Evolutionary conservation across 64 coral and sea anemone genomes (phyloP).

Genomic region (Pocillopora damicornis): DNA sequence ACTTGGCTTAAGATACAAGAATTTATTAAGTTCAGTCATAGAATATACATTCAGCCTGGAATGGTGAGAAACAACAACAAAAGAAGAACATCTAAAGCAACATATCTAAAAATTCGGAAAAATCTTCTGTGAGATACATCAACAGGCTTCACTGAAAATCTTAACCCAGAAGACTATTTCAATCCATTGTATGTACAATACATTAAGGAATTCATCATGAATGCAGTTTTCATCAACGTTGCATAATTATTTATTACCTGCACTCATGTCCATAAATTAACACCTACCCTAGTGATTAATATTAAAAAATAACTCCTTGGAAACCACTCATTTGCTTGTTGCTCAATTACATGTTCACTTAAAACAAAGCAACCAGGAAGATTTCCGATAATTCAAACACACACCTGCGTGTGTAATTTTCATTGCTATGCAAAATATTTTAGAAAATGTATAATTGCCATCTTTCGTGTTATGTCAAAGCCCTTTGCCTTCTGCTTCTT

Average conservation of each 20-base stretch:
- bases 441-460: slow-evolving; percentile 10
- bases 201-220: background rate
- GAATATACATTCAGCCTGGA: too few species aligned
- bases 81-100: too few species aligned
- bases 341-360: background rate
- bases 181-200: slow-evolving; percentile 9
- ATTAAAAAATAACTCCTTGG: background rate
- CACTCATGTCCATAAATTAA: slow-evolving; percentile 15
- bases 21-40: too few species aligned
- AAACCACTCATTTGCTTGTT: background rate
- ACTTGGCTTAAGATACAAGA: too few species aligned
- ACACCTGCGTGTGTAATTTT: background rate
- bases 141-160: too few species aligned
- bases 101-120: too few species aligned
- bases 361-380: slow-evolving; percentile 8
- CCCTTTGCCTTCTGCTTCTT: background rate
- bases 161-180: too few species aligned
- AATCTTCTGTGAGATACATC: too few species aligned
- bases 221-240: background rate
- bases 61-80: too few species aligned
- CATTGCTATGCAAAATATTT: slow-evolving; percentile 18
- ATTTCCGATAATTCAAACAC: slow-evolving; percentile 1
- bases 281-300: background rate
- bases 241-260: background rate
- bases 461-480: background rate